Conservation (phyloP, 2,888 invertebrate species). For the Nysson spinosus region DNA sequence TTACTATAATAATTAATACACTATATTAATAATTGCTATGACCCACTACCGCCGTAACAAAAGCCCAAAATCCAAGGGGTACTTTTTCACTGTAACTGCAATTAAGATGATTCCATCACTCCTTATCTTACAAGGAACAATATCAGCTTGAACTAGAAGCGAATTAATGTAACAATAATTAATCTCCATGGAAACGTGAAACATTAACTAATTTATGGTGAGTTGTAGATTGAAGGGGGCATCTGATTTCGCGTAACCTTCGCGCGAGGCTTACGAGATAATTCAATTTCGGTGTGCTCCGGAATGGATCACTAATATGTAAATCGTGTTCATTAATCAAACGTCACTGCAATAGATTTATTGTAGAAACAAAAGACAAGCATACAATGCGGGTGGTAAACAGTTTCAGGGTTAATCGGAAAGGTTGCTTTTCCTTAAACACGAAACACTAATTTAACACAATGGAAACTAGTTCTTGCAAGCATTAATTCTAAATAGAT, state of each 20-base stretch:
- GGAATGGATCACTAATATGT: slow-evolving; percentile 36
- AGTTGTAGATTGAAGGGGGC: slow-evolving; percentile 23
- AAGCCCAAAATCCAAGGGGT: no score
- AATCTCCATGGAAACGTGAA: no score
- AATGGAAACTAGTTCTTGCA: no score
- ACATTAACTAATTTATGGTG: slow-evolving; percentile 9
- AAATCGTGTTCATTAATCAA: slow-evolving; percentile 50
- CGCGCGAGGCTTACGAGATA: slow-evolving; percentile 23
- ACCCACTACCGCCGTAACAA: no score
- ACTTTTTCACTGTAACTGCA: no score
- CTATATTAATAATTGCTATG: no score
- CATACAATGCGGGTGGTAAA: neutral
- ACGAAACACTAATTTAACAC: no score
- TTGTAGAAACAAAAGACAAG: slow-evolving; percentile 20
- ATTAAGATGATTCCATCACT: neutral
- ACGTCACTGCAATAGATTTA: slow-evolving; percentile 27
- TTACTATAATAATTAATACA: no score
- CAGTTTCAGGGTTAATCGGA: neutral
- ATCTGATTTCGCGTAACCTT: slow-evolving; percentile 22
- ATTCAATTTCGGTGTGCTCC: slow-evolving; percentile 27
- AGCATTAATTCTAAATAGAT: no score
- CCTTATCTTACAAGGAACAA: no score
- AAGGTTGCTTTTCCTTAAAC: neutral
- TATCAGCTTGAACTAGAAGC: no score
- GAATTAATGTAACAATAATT: neutral